These are phyloP conservation scores for Lucilia cuprina DNA, from an alignment of 1,140 invertebrate species.

Conservation along the genomic window DNA sequence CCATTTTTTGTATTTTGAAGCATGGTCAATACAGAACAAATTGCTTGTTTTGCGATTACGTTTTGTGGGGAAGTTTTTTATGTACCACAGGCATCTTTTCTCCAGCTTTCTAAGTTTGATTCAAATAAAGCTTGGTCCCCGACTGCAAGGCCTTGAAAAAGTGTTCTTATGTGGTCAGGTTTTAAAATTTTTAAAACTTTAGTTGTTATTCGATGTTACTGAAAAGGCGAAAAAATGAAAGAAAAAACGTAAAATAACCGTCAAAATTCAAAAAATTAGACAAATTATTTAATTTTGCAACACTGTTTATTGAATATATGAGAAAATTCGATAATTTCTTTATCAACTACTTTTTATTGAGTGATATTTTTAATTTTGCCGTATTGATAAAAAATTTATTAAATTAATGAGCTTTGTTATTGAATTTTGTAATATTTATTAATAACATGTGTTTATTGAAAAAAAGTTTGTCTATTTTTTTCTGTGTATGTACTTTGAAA, in stretches of 20 bases:
- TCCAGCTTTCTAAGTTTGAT: neutral
- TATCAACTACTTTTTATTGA: too few species aligned
- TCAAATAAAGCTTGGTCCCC: neutral
- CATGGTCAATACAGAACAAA: neutral
- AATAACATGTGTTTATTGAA: too few species aligned
- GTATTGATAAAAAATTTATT: too few species aligned
- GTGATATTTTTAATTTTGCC: too few species aligned
- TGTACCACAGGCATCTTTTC: neutral
- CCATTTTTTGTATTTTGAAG: neutral
- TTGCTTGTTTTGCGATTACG: neutral
- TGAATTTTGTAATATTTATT: too few species aligned
- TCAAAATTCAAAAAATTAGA: neutral
- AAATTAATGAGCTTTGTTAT: too few species aligned
- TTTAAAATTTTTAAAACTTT: neutral
- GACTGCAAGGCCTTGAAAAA: neutral
- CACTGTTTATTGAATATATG: neutral
- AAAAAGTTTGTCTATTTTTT: too few species aligned
- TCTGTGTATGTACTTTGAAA: too few species aligned
- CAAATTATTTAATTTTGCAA: neutral
- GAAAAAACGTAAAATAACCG: neutral
- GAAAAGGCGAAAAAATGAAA: neutral
- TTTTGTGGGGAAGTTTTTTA: neutral
- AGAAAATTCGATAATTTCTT: too few species aligned
- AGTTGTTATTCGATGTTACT: neutral
- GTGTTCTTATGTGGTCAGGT: neutral